Percentiles rank a stretch among this genome's conserved stretches.
phyloP scores from a whole-genome alignment of 37 sponge, comb jelly and placozoan genomes.

The Oscarella lobularis region DNA sequence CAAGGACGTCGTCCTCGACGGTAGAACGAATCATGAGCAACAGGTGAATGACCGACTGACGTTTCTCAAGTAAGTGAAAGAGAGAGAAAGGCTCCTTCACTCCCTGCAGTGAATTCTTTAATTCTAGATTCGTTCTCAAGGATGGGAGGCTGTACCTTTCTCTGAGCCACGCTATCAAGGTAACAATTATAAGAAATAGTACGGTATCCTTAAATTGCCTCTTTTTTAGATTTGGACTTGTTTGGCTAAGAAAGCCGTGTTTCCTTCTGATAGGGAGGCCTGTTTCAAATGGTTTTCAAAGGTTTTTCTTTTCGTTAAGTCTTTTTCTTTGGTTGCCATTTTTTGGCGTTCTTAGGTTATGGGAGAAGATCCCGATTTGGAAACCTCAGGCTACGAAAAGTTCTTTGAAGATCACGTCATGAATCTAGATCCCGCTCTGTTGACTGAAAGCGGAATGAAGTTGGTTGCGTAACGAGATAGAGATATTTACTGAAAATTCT shows the following conservation, averaged over 20 bases:
- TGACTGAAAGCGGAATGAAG: conserved; percentile 78
- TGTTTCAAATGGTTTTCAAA: conserved; percentile 84
- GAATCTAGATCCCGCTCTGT: conserved; percentile 41
- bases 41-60: conserved; percentile 18
- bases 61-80: conserved; percentile 22
- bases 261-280: conserved; percentile 51
- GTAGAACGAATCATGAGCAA: conserved; percentile 14
- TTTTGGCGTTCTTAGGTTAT: conserved; percentile 28
- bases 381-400: conserved; percentile 52
- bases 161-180: conserved; percentile 50
- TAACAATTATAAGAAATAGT: too few species aligned
- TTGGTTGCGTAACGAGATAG: too few species aligned
- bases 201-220: too few species aligned
- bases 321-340: background rate
- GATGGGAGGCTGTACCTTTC: conserved; percentile 81
- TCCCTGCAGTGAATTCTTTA: too few species aligned
- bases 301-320: conserved; percentile 12
- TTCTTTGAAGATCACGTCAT: conserved; percentile 66
- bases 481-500: background rate
- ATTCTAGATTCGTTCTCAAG: conserved; percentile 45
- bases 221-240: conserved; percentile 62
- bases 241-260: conserved; percentile 49
- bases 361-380: conserved; percentile 73
- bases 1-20: conserved; percentile 14
- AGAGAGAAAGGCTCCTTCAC: too few species aligned